A percentile compares a stretch with the other conserved stretches of the same genome.
Evolutionary conservation across 2,797 vertebrate genomes (phyloP).

Genomic region (Sebastes kiyomatsui): DNA sequence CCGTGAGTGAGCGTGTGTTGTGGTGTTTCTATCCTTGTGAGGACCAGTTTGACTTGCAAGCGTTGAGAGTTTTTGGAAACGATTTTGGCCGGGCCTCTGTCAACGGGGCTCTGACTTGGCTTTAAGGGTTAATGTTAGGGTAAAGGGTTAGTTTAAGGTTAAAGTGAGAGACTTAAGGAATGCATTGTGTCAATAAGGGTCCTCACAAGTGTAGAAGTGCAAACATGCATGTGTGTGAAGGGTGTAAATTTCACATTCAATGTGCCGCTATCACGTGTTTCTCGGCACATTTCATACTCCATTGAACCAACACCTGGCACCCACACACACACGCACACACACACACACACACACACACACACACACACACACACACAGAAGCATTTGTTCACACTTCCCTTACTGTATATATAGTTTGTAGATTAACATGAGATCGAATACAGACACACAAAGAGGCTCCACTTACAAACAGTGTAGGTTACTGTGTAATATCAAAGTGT

Average conservation of each 20-base stretch:
- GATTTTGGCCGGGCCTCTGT: neutral
- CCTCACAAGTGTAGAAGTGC: neutral
- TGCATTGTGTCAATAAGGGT: neutral
- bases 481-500: conserved; percentile 29
- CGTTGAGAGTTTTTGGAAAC: neutral
- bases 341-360: neutral
- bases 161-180: neutral
- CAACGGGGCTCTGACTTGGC: neutral
- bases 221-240: neutral
- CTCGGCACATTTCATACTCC: neutral
- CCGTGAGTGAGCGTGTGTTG: neutral
- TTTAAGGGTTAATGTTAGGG: neutral
- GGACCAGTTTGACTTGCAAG: neutral
- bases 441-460: conserved; percentile 5
- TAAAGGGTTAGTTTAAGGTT: neutral
- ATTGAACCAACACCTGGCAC: neutral
- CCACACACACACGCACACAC: neutral
- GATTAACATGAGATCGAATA: conserved; percentile 15
- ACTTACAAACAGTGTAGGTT: conserved; percentile 8
- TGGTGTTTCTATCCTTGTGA: neutral
- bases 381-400: neutral
- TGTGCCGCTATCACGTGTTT: neutral
- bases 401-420: neutral
- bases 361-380: neutral
- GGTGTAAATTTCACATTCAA: neutral